Conservation (phyloP, 2,888 invertebrate species). For the Leptarthrus brevirostris region DNA sequence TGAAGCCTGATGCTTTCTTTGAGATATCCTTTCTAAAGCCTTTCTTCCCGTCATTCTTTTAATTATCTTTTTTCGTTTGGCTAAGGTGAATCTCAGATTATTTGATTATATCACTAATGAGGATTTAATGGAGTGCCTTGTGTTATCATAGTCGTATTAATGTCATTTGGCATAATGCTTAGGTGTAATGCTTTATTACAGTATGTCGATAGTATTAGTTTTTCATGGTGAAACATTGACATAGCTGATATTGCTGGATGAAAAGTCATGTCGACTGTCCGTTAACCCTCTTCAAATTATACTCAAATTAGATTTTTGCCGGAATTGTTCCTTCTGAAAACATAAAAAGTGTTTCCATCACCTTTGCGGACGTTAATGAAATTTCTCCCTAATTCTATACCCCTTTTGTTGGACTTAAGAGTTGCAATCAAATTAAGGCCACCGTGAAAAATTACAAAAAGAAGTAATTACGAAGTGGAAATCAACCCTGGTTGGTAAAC, state of each 20-base stretch:
- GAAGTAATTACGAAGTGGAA: slow-evolving; percentile 49
- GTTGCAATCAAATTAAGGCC: slow-evolving; percentile 52
- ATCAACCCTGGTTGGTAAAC: slow-evolving; percentile 12
- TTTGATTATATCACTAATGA: slow-evolving; percentile 47
- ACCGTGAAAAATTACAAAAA: slow-evolving; percentile 53
- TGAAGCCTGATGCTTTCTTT: slow-evolving; percentile 44
- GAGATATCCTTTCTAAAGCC: slow-evolving; percentile 33
- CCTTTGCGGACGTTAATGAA: slow-evolving; percentile 30
- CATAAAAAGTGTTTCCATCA: slow-evolving; percentile 18
- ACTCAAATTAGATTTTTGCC: slow-evolving; percentile 44
- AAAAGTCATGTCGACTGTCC: slow-evolving; percentile 52
- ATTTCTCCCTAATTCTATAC: background rate
- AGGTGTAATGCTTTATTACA: too few species aligned
- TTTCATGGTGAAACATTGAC: too few species aligned
- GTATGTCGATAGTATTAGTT: background rate
- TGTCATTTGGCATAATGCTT: background rate
- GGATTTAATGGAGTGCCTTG: slow-evolving; percentile 34
- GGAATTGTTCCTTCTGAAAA: background rate
- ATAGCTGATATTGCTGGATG: slow-evolving; percentile 1
- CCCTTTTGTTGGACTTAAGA: slow-evolving; percentile 28
- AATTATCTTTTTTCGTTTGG: slow-evolving; percentile 45
- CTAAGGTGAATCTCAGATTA: slow-evolving; percentile 43
- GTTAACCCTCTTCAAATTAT: slow-evolving; percentile 51
- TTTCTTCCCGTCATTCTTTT: slow-evolving; percentile 47
- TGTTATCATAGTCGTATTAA: slow-evolving; percentile 18